Evolutionary conservation across 2,888 invertebrate genomes (phyloP).

Genomic region (Auanema freiburgensis): DNA sequence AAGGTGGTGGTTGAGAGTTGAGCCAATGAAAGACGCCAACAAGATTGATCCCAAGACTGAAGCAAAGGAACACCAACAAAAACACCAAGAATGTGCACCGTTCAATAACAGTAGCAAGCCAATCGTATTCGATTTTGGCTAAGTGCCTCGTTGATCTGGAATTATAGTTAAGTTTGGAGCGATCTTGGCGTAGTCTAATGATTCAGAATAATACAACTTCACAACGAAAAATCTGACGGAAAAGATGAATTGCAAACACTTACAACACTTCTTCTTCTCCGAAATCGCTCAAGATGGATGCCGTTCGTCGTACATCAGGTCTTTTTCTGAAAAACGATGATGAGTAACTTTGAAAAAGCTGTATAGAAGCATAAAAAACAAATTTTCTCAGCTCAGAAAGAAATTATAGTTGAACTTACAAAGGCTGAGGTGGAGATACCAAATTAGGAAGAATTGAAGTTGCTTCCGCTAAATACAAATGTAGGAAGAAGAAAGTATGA

Average conservation of each 20-base stretch:
- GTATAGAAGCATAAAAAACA: no score
- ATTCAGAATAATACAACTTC: no score
- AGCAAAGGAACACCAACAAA: constrained; percentile 20
- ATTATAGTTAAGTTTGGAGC: no score
- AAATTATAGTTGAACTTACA: no score
- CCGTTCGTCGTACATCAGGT: not conserved
- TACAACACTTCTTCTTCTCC: not conserved
- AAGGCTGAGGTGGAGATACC: no score
- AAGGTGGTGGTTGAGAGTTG: constrained; percentile 11
- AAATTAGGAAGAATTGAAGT: no score
- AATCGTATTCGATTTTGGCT: constrained; percentile 28
- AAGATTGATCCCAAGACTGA: constrained; percentile 25
- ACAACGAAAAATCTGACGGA: not conserved
- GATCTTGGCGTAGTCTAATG: no score
- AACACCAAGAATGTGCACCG: constrained; percentile 27
- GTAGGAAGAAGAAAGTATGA: no score
- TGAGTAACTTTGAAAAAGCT: no score
- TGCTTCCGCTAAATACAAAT: no score
- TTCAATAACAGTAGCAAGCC: constrained; percentile 31
- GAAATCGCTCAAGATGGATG: not conserved
- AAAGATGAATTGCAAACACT: no score
- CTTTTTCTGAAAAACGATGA: not conserved
- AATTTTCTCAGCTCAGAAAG: no score
- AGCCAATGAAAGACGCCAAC: constrained; percentile 26
- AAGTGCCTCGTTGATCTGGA: constrained; percentile 7